Conservation (phyloP, 2,888 invertebrate genomes). For the Brassicogethes aeneus region DNA sequence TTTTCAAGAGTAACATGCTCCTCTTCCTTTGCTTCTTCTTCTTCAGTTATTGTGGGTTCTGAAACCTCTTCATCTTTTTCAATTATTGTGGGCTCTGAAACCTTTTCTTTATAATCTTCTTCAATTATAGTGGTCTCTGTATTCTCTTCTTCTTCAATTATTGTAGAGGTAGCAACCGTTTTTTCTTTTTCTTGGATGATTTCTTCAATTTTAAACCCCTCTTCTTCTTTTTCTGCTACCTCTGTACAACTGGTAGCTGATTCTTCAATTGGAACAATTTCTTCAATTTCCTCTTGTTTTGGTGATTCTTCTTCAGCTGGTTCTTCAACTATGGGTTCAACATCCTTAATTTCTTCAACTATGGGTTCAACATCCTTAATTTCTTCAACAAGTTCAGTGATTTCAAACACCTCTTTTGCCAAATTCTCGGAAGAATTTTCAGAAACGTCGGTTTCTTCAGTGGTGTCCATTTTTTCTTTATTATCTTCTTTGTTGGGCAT, state of each 20-base stretch:
- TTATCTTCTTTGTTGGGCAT: neutral
- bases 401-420: constrained; percentile 3
- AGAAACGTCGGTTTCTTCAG: too few species aligned
- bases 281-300: too few species aligned
- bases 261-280: constrained; percentile 4
- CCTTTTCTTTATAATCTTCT: neutral
- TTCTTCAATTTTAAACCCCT: too few species aligned
- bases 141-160: neutral
- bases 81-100: neutral
- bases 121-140: neutral
- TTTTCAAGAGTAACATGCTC: too few species aligned
- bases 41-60: constrained; percentile 6
- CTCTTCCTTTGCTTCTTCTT: constrained; percentile 6
- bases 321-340: neutral
- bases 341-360: constrained; percentile 1
- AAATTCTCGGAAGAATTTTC: neutral
- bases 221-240: constrained; percentile 3
- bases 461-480: neutral
- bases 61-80: constrained; percentile 6
- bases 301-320: constrained; percentile 7
- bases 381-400: neutral
- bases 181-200: too few species aligned
- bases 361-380: neutral
- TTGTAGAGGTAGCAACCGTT: too few species aligned
- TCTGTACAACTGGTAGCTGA: neutral